Conservation (phyloP, 2,797 vertebrate species). For the Sebastes minor region DNA sequence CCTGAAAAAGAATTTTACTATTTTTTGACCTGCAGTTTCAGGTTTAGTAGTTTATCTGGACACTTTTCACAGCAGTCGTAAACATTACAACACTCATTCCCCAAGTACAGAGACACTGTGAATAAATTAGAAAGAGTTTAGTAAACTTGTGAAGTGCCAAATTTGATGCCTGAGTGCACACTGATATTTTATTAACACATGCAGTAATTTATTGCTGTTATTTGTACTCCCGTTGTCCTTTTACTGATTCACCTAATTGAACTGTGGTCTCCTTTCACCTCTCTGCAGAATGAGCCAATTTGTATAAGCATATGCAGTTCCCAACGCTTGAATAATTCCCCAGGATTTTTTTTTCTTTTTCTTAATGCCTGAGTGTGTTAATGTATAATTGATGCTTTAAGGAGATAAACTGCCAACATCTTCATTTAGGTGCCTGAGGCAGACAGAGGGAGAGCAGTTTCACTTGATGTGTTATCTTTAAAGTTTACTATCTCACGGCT, state of each 20-base stretch:
- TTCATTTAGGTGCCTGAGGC: slow-evolving; percentile 61
- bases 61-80: slow-evolving; percentile 11
- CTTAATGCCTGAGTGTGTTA: slow-evolving; percentile 50
- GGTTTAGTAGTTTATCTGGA: not conserved
- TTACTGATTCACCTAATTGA: slow-evolving; percentile 9
- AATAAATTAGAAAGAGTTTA: slow-evolving; percentile 29
- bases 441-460: slow-evolving; percentile 46
- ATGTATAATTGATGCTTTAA: slow-evolving; percentile 69
- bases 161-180: slow-evolving; percentile 20
- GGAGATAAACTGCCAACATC: slow-evolving; percentile 70
- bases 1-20: not conserved
- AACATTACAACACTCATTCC: not conserved
- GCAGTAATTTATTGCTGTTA: slow-evolving; percentile 16
- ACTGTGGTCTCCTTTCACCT: slow-evolving; percentile 34
- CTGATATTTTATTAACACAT: slow-evolving; percentile 16
- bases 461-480: slow-evolving; percentile 71
- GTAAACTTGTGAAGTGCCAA: slow-evolving; percentile 24
- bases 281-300: slow-evolving; percentile 34
- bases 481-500: slow-evolving; percentile 51
- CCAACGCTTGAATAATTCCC: slow-evolving; percentile 47
- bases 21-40: slow-evolving; percentile 11
- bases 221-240: slow-evolving; percentile 37
- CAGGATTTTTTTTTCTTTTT: slow-evolving; percentile 29
- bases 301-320: slow-evolving; percentile 41
- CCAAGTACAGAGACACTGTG: not conserved